Conservation (phyloP, 2,888 invertebrate species). For the Leptogaster cylindrica region DNA sequence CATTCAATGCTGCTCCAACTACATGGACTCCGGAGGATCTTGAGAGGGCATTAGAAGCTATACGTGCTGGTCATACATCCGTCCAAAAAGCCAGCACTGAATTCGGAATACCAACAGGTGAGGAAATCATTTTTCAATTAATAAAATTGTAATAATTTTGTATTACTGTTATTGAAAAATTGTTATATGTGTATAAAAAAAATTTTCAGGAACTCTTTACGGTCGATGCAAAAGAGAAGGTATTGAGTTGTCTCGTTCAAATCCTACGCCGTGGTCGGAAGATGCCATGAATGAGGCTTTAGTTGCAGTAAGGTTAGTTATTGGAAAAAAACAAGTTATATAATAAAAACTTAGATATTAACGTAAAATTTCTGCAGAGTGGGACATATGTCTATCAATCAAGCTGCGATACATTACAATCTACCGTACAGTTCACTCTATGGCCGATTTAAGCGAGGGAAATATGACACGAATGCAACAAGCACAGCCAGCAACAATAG, state of each 20-base stretch:
- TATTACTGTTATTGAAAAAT: too few relatives aligned
- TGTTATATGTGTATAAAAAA: background rate
- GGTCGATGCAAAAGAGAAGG: constrained; percentile 89
- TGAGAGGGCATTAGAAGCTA: constrained; percentile 79
- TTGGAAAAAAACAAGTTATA: background rate
- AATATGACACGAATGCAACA: constrained; percentile 69
- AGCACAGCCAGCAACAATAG: constrained; percentile 53
- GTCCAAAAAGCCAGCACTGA: constrained; percentile 87
- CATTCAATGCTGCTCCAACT: constrained; percentile 89
- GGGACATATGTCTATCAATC: constrained; percentile 92
- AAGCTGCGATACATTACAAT: constrained; percentile 90
- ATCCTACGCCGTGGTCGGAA: constrained; percentile 94
- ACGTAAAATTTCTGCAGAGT: constrained; percentile 65
- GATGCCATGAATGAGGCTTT: constrained; percentile 90
- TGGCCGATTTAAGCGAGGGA: constrained; percentile 86
- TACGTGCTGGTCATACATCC: constrained; percentile 79
- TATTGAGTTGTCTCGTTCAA: constrained; percentile 84
- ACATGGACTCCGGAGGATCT: constrained; percentile 86
- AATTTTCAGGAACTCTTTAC: constrained; percentile 74
- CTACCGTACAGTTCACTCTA: constrained; percentile 89
- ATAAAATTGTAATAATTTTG: too few relatives aligned
- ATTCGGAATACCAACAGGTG: constrained; percentile 85
- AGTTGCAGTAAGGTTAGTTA: constrained; percentile 80
- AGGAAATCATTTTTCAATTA: too few relatives aligned
- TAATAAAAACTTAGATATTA: background rate